Evolutionary conservation across 2,113 vertebrate species (phyloP), one percentile per base, ranked within the genome.

Genomic region (Paratilapia polleni): DNA sequence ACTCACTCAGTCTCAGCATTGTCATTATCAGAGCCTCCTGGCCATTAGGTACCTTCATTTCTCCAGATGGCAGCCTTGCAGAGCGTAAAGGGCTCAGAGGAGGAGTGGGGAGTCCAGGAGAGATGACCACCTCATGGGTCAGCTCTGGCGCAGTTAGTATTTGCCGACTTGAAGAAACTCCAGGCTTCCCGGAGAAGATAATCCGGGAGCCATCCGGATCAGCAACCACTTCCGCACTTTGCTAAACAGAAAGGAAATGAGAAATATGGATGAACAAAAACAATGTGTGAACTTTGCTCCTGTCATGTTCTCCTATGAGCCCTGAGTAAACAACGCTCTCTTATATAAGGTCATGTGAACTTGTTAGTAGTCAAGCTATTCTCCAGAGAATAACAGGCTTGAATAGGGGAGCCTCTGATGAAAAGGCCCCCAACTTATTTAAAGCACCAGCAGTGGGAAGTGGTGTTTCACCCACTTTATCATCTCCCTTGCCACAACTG

Each of bases 61-160:
- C 92, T 74, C 86, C 86, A 60, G 77, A 60, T 6, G 85, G 82
- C 54, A 77, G 73, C 8, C 41, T 26, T 0, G 56, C 22, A 0
- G 87, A 83, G 80, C 78, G 86, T 78, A 76, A 95, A 0, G 93
- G 91, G 3, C 89, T 95, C 52, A 89, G 87, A 57, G 96, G 96
- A 2, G 88, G 92, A 4, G 94, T 94, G 2, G 93, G 94, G 26
- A 95, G 89, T 57, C 95, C 95, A 6, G 95, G 92, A 15, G 95
- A 96, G 92, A 96, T 95, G 86, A 96, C 87, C 47, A 96, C 94
- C 61, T 93, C 92, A 49, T 89, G 91, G 63, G 83, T 89, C 93
- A 96, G 66, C 77, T 96, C 95, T n/a, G 91, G 93, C 79, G 94
- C 78, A 6, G 91, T 90, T 20, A 93, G 74, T 24, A 91, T 84